Conservation (phyloP, 1,140 invertebrate genomes). For the Neuroterus valhalla region DNA sequence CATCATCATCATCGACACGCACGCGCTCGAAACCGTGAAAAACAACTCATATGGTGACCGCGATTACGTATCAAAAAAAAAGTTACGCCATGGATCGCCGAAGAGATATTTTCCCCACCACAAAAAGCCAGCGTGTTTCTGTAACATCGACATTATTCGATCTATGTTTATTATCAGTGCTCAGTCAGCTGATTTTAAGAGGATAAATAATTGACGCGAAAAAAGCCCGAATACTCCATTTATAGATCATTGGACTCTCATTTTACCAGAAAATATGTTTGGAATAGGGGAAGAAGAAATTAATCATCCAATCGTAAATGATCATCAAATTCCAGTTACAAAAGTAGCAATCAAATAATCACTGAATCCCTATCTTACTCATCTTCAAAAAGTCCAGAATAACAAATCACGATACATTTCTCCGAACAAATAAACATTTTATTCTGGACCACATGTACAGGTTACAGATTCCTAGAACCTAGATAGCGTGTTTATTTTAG, state of each 20-base stretch:
- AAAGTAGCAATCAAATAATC: no score
- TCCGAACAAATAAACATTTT: no score
- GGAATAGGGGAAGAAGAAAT: no score
- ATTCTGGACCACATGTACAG: no score
- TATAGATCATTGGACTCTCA: neutral
- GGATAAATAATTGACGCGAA: neutral
- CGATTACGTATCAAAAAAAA: neutral
- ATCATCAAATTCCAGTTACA: no score
- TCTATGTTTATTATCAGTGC: slow-evolving; percentile 32
- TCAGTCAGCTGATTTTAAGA: neutral
- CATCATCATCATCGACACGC: slow-evolving; percentile 43
- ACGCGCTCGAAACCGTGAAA: slow-evolving; percentile 38
- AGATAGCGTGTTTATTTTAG: no score
- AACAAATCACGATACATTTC: no score
- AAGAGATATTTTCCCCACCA: neutral
- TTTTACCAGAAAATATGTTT: no score
- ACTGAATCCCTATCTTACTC: no score
- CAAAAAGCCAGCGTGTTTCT: slow-evolving; percentile 8
- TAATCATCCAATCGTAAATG: no score
- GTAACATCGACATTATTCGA: slow-evolving; percentile 1
- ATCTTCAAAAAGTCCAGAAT: no score
- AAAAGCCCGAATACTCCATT: neutral
- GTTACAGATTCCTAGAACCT: no score
- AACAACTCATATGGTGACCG: slow-evolving; percentile 32
- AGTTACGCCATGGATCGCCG: neutral